Conservation (phyloP, 2,113 vertebrate species). For the Aphyosemion australe region DNA sequence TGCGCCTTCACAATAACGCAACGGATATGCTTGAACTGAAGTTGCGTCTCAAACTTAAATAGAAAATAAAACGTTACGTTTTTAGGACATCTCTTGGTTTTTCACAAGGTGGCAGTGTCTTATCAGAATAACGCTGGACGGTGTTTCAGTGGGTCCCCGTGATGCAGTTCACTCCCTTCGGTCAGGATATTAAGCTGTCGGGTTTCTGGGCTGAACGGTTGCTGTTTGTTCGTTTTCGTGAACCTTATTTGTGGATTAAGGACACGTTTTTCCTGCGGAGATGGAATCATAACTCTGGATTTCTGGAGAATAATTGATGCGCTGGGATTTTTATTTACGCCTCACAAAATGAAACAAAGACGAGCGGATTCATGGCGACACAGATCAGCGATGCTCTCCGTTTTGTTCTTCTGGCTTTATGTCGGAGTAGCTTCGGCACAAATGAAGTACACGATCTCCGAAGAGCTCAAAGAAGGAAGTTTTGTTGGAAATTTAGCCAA, state of each 20-base stretch:
- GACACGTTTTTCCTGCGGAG: not conserved
- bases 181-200: constrained; percentile 1
- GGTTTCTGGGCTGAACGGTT: not conserved
- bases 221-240: not conserved
- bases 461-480: constrained; percentile 64
- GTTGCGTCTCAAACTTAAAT: no score
- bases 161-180: constrained; percentile 7
- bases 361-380: constrained; percentile 34
- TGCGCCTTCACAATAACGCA: no score
- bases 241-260: rapidly evolving
- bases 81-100: no score
- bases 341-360: constrained; percentile 52
- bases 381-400: not conserved
- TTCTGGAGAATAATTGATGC: not conserved
- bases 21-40: no score
- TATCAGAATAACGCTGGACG: constrained; percentile 5
- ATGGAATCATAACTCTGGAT: not conserved
- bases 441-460: constrained; percentile 61
- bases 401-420: constrained; percentile 34
- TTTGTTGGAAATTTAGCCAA: constrained; percentile 69
- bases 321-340: constrained; percentile 2
- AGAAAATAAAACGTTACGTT: no score
- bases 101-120: constrained; percentile 54
- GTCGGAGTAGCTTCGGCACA: constrained; percentile 51
- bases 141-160: not conserved